Conservation (phyloP, 2,888 invertebrate species). For the Metacarcinus magister region DNA sequence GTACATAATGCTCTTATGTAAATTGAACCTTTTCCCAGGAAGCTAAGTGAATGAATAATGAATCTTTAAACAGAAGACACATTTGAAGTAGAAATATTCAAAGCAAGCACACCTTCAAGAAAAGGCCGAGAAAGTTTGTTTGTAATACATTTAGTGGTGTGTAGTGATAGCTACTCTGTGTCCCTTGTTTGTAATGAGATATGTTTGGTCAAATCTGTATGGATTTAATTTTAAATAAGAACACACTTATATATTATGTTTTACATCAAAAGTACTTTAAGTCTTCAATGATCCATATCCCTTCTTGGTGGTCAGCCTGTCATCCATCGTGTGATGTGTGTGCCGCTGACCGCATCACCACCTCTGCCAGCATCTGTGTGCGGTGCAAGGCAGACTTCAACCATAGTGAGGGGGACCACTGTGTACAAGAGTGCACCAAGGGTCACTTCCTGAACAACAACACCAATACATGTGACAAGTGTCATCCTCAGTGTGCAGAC, state of each 20-base stretch:
- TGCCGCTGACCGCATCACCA: conserved; percentile 56
- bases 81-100: no score
- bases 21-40: no score
- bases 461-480: conserved; percentile 49
- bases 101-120: no score
- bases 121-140: no score
- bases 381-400: conserved; percentile 65
- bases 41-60: no score
- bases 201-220: not conserved
- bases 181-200: no score
- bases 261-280: not conserved
- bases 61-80: no score
- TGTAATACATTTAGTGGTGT: no score
- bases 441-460: conserved; percentile 64
- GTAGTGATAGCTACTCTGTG: no score
- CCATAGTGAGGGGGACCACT: conserved; percentile 68
- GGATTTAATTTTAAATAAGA: not conserved
- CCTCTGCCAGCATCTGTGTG: conserved; percentile 66
- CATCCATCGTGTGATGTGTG: conserved; percentile 70
- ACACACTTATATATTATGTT: not conserved
- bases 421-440: conserved; percentile 70
- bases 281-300: not conserved
- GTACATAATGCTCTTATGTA: no score
- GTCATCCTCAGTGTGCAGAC: conserved; percentile 67
- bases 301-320: conserved; percentile 51